Conservation (phyloP, 2,113 vertebrate species). For the Lampris incognitus region DNA sequence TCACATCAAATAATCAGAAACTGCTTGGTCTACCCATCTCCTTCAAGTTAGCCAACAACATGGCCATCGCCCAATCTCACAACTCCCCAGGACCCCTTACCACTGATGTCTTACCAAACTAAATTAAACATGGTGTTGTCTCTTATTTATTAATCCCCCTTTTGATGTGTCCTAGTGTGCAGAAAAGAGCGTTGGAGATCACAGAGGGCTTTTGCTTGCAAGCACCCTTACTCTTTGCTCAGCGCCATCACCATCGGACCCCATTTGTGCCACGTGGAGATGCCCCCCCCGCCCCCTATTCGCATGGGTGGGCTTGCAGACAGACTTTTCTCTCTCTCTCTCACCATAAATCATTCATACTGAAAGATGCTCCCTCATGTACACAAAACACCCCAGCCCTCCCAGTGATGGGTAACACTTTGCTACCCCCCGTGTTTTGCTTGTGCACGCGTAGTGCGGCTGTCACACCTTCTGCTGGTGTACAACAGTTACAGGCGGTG, state of each 20-base stretch:
- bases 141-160: conserved; percentile 78
- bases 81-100: conserved; percentile 48
- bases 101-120: conserved; percentile 59
- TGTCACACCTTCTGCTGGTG: conserved; percentile 50
- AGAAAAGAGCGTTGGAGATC: conserved; percentile 61
- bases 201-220: conserved; percentile 49
- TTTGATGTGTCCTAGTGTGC: conserved; percentile 73
- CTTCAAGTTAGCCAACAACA: conserved; percentile 50
- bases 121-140: conserved; percentile 80
- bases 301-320: conserved; percentile 55
- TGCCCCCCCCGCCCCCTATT: conserved; percentile 57
- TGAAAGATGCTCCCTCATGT: conserved; percentile 73
- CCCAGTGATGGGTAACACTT: conserved; percentile 65
- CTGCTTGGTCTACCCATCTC: conserved; percentile 33
- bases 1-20: conserved; percentile 14
- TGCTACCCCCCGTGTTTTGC: conserved; percentile 74
- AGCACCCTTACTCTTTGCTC: conserved; percentile 60
- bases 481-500: conserved; percentile 27
- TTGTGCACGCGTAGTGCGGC: conserved; percentile 47
- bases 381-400: conserved; percentile 75
- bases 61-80: conserved; percentile 61
- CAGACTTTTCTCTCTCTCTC: conserved; percentile 70
- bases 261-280: conserved; percentile 75
- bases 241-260: conserved; percentile 65
- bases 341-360: conserved; percentile 79